phyloP scores from a whole-genome alignment of 1,140 invertebrate genomes.

The Drosophila arizonae region DNA sequence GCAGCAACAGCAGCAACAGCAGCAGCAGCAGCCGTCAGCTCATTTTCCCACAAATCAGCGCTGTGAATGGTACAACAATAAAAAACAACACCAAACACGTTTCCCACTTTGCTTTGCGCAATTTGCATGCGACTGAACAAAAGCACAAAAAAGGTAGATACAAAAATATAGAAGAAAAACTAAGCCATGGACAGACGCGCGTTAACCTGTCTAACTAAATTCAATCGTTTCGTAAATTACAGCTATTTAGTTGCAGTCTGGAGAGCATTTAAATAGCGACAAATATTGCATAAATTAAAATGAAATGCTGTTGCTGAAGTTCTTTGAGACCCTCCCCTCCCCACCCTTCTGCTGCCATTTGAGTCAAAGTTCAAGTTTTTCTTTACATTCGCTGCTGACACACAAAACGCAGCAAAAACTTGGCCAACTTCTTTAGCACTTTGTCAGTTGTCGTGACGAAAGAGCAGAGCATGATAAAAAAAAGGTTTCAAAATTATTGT shows the following conservation, averaged over 20 bases:
- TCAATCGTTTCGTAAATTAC: background rate
- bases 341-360: background rate
- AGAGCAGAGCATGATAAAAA: background rate
- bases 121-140: conserved; percentile 38
- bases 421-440: conserved; percentile 21
- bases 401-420: conserved; percentile 3
- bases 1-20: background rate
- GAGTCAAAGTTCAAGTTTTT: conserved; percentile 30
- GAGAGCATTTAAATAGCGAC: background rate
- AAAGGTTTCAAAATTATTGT: too few relatives aligned
- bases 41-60: conserved; percentile 52
- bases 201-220: conserved; percentile 29
- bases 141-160: background rate
- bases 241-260: background rate
- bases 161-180: conserved; percentile 19
- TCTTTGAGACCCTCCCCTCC: background rate
- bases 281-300: conserved; percentile 9
- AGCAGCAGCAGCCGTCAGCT: conserved; percentile 9
- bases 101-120: conserved; percentile 40
- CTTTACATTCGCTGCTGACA: background rate
- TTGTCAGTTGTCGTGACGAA: conserved; percentile 25
- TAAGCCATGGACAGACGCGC: conserved; percentile 28
- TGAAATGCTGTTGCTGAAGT: background rate
- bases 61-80: conserved; percentile 32
- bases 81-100: conserved; percentile 41